Evolutionary conservation across 2,797 vertebrate species (phyloP), one percentile per base, ranked within the genome.

Genomic region (Chelmon rostratus): DNA sequence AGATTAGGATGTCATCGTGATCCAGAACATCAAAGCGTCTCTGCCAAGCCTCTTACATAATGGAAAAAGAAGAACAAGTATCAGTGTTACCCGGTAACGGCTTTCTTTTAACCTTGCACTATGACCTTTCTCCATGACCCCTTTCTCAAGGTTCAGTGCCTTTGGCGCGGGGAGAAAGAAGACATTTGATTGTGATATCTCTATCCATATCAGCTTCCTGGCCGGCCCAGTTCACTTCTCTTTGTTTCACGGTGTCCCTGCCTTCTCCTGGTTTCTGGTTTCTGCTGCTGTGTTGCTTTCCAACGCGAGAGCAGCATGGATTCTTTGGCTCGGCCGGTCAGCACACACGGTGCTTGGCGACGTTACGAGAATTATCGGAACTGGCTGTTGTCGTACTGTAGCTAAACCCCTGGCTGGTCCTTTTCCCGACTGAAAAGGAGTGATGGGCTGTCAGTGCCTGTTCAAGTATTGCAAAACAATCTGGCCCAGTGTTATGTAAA

Each of bases 221-320:
- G 59, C 79, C 74, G 83, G 76, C 71, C 52, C 56, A 37, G 73
- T 61, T 86, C 74, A 59, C 11, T 59, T 69, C 64, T 89, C 78
- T 80, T 83, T 75, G 79, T 92, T 88, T 84, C 75, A 73, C 81
- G 33, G 78, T 76, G 75, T 73, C 81, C 47, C 65, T 73, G 58
- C 74, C 86, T 38, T 33, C 61, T 54, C 62, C 52, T 74, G 81
- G 91, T 87, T 79, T 93, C 82, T 86, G 53, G 79, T 94, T 91
- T 86, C 89, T 69, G 68, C 68, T 72, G 75, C 70, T 65, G 70
- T 78, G 56, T 82, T 66, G 72, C 53, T 47, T 23, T 83, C 85
- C 82, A 88, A 72, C 68, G 37, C 68, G 40, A 79, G 66, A 78
- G 64, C 80, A 52, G 68, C 85, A 84, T 81, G 84, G 76, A 89